A percentile compares a stretch with the other conserved stretches of the same genome.
Evolutionary conservation across 1,140 invertebrate species (phyloP).

Genomic region (Triops longicaudatus): DNA sequence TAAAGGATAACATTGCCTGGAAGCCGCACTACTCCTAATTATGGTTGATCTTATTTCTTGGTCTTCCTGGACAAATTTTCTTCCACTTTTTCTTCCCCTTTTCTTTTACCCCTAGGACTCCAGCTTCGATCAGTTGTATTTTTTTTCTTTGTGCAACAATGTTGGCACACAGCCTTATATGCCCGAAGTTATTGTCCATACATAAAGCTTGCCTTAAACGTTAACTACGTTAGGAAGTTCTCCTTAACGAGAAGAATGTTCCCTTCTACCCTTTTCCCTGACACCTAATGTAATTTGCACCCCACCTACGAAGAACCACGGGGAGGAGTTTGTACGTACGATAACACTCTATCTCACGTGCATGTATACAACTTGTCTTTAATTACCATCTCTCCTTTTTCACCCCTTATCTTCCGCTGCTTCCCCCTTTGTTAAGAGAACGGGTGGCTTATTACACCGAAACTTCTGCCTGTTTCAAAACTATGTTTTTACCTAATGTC

Average conservation of each 20-base stretch:
- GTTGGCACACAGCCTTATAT: not conserved
- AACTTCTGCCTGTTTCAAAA: not conserved
- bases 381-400: not conserved
- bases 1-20: not conserved
- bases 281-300: constrained; percentile 15
- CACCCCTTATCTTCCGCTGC: not conserved
- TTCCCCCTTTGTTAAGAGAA: not conserved
- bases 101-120: too few relatives aligned
- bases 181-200: not conserved
- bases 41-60: not conserved
- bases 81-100: too few relatives aligned
- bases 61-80: not conserved
- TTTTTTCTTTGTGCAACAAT: not conserved
- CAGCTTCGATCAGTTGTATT: not conserved
- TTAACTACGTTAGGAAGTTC: not conserved
- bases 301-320: not conserved
- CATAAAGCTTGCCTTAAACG: not conserved
- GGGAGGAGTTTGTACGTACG: not conserved
- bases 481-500: not conserved
- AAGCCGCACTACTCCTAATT: not conserved
- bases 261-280: not conserved
- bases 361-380: not conserved
- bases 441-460: not conserved
- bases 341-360: not conserved
- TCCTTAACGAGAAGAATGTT: not conserved